Conservation (phyloP, 2,888 invertebrate species). For the Thera obeliscata region DNA sequence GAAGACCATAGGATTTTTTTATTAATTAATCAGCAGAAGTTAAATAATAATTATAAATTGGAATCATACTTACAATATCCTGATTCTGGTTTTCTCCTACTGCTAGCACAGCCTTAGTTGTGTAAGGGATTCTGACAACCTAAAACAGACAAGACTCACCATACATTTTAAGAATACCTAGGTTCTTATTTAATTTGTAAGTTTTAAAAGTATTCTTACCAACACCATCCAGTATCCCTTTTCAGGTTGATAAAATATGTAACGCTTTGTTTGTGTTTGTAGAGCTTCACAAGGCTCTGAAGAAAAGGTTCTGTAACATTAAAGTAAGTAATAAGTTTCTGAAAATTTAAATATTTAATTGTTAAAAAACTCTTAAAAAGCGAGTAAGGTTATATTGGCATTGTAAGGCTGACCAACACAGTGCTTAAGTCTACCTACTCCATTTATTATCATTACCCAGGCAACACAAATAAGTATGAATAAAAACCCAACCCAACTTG, state of each 20-base stretch:
- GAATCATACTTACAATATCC: constrained; percentile 86
- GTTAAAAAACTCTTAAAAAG: no score
- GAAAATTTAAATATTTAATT: background rate
- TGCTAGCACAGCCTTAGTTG: constrained; percentile 88
- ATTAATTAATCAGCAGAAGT: background rate
- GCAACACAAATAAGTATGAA: no score
- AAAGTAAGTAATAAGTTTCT: background rate
- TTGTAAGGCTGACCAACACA: no score
- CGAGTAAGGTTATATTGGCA: no score
- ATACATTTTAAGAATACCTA: no score
- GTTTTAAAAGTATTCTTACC: constrained; percentile 78
- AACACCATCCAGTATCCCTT: constrained; percentile 95
- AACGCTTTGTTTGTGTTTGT: constrained; percentile 95
- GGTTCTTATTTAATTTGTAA: background rate
- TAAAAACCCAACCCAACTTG: no score
- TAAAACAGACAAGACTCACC: constrained; percentile 56
- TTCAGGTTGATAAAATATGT: constrained; percentile 95
- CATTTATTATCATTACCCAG: no score
- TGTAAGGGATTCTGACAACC: constrained; percentile 91
- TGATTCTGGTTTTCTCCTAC: constrained; percentile 89
- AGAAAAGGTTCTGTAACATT: constrained; percentile 89
- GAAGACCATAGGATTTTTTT: constrained; percentile 36
- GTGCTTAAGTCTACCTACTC: no score
- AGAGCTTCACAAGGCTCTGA: constrained; percentile 92
- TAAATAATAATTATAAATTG: background rate